Base-by-base conservation (phyloP, 2,888 invertebrate species). In the Sialis lutaria region DNA sequence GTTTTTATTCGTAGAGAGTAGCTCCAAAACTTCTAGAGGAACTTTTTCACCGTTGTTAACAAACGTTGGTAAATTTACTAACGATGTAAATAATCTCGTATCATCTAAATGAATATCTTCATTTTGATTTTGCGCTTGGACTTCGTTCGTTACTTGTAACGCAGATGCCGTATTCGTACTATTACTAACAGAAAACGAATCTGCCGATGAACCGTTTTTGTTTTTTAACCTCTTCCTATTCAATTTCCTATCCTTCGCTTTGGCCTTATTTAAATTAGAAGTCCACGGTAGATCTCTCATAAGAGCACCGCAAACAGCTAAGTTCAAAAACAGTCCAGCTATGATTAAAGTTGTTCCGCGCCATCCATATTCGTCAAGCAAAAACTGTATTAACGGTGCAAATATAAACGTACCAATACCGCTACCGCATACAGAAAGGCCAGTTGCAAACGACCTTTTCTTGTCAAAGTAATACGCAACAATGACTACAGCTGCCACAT, bases 391-490 rank as follows among this genome's bases (percentile, higher is more conserved):
- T 48, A 89, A 62, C 1, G 88, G 88, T 6, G 88, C 85, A 60
- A 89, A 88, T 48, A 89, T 73, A 61, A 88, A 87, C 1, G 90
- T 90, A 5, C 90, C 90, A 50, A 88, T 85, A 13, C 89, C 89
- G 55, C 85, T 85, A 4, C 90, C 89, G 63, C 87, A 88, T 0
- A 88, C 87, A 1, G 87, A 83, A 45, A 89, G 69, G 0, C 89
- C 88, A 8, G 89, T 90, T 6, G 90, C 91, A 51, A 89, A 74
- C 0, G 87, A 86, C 49, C 88, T 72, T 58, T 74, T 78, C 62
- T 82, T 82, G 58, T 89, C 87, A 61, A 91, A 91, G 62, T 89
- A 90, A 61, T 88, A 89, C 1, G 89, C 88, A 33, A 91, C 89
- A 53, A 87, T 85, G 2, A 90, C 89, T 6, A 90, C 87, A 1